phyloP scores from a whole-genome alignment of 2,888 invertebrate genomes.

The Euzophera pinguis region DNA sequence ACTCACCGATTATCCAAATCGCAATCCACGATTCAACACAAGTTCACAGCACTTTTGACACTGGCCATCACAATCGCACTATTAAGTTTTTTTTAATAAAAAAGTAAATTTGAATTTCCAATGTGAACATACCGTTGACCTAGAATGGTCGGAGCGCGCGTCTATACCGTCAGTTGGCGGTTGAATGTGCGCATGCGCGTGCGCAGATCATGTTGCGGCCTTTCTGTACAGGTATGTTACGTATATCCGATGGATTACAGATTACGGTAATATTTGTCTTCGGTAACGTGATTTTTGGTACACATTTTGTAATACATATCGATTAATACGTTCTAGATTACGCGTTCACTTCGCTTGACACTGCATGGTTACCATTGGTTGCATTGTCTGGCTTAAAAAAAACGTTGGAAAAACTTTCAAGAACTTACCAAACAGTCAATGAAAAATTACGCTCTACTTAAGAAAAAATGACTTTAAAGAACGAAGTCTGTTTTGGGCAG shows the following conservation, averaged over 20 bases:
- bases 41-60: constrained; percentile 22
- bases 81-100: constrained; percentile 4
- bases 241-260: constrained; percentile 37
- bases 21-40: constrained; percentile 22
- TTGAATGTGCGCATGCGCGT: constrained; percentile 52
- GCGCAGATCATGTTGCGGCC: constrained; percentile 35
- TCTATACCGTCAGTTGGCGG: constrained; percentile 43
- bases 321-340: constrained; percentile 2
- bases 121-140: constrained; percentile 35
- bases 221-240: constrained; percentile 32
- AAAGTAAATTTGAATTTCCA: constrained; percentile 40
- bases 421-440: no score
- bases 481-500: no score
- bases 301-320: constrained; percentile 21
- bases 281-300: constrained; percentile 30
- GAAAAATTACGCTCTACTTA: no score
- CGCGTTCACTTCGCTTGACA: neutral
- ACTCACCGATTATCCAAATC: constrained; percentile 9
- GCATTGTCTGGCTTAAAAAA: no score
- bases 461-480: no score
- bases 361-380: no score
- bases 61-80: constrained; percentile 9
- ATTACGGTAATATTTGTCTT: constrained; percentile 56
- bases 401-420: no score
- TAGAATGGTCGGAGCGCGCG: constrained; percentile 48